Base-by-base conservation (phyloP, 2,797 vertebrate genomes). In the Chloroceryle amazona region DNA sequence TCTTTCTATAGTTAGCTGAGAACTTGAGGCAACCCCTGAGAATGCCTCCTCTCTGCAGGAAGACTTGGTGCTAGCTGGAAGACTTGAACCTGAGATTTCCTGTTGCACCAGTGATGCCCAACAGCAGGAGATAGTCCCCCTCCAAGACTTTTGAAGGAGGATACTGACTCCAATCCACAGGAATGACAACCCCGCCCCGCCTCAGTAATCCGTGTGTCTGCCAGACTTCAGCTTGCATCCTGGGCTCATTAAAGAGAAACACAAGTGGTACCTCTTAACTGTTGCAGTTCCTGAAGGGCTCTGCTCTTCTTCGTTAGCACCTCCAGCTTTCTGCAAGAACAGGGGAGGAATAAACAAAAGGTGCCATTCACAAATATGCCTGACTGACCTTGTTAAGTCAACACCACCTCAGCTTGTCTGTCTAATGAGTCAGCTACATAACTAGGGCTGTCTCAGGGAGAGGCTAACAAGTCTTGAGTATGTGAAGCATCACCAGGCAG, bases 261-360 rank as follows among this genome's bases (percentile, higher is more conserved):
- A 42, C n/a, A 35, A 76, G 31, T 8, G 44, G 22, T 39, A 39
- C 35, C 73, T 73, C 8, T 42, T 41, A 37, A 4, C 15, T 29
- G 57, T n/a, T 18, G 31, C 13, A 0, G 18, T 31, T 17, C 74
- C 79, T 6, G 8, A 33, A 1, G 0, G 0, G 8, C 47, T 78
- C 57, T 3, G 4, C 67, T 73, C 42, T 68, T 72, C 25, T 12
- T 47, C 46, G 26, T 42, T 1, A 42, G 46, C 71, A 46, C 16
- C 35, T 41, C 54, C 66, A 81, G 84, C 51, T 55, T 41, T 29
- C 68, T 23, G 51, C 80, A 57, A 52, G 70, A 33, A 33, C 8
- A 92, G 20, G 35, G 29, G 47, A 41, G 42, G 44, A 66, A 83
- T 20, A 67, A 85, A 67, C 74, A 65, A 42, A 31, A 52, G 49